Evolutionary conservation across 2,797 vertebrate genomes (phyloP).

Genomic region (Mus spretus): DNA sequence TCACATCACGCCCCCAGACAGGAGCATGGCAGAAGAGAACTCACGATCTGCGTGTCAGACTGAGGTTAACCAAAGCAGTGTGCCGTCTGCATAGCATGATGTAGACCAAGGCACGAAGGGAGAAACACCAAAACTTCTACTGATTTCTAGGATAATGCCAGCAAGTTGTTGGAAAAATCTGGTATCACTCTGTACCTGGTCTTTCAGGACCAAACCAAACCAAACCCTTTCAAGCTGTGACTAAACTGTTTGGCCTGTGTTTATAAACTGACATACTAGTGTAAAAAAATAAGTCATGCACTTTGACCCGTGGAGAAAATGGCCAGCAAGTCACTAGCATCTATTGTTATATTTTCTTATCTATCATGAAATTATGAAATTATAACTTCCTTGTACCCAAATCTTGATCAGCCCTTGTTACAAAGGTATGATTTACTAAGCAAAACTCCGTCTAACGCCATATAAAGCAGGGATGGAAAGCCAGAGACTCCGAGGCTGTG

Average conservation of each 20-base stretch:
- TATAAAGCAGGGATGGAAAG: no score
- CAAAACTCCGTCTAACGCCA: slow-evolving; percentile 43
- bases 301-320: not conserved
- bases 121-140: slow-evolving; percentile 66
- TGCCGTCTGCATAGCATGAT: not conserved
- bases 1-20: slow-evolving; percentile 73
- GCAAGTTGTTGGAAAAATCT: slow-evolving; percentile 20
- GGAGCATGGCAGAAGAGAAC: slow-evolving; percentile 53
- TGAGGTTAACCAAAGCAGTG: slow-evolving; percentile 77
- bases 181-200: not conserved
- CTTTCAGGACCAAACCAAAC: not conserved
- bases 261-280: not conserved
- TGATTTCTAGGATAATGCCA: slow-evolving; percentile 45
- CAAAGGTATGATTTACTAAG: slow-evolving; percentile 27
- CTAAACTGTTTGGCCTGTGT: not conserved
- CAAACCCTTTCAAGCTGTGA: not conserved
- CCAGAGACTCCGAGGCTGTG: not conserved
- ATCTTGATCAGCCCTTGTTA: slow-evolving; percentile 29
- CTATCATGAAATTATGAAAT: slow-evolving; percentile 28
- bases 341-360: slow-evolving; percentile 3
- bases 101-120: slow-evolving; percentile 49
- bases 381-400: not conserved
- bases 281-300: slow-evolving; percentile 10
- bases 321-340: not conserved
- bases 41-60: slow-evolving; percentile 65